Percentiles rank a stretch among this genome's conserved stretches.
phyloP scores from a whole-genome alignment of 1,140 invertebrate species.

The Lepidostoma basale region DNA sequence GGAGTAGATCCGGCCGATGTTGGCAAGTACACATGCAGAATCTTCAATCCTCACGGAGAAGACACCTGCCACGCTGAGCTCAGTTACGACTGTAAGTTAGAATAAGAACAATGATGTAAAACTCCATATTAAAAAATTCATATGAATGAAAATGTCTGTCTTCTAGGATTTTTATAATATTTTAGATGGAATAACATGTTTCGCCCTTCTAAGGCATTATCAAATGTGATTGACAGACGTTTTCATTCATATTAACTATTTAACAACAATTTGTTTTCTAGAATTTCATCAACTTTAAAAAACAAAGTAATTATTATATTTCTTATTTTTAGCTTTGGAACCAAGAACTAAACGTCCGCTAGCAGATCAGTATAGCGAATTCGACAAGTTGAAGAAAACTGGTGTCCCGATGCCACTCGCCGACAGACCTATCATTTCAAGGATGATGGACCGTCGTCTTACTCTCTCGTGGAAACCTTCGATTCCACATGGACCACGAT shows the following conservation, averaged over 20 bases:
- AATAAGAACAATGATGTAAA: too few species aligned
- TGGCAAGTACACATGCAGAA: constrained; percentile 81
- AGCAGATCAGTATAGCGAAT: constrained; percentile 82
- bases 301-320: too few species aligned
- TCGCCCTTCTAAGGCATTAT: too few species aligned
- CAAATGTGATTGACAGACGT: too few species aligned
- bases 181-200: too few species aligned
- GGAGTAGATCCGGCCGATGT: constrained; percentile 78
- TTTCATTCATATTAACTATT: too few species aligned
- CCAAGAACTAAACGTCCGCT: constrained; percentile 71
- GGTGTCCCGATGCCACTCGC: constrained; percentile 83
- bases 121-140: too few species aligned
- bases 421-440: constrained; percentile 86
- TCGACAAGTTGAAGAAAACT: constrained; percentile 80
- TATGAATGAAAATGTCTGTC: too few species aligned
- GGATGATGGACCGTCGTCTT: constrained; percentile 83
- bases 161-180: too few species aligned
- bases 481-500: constrained; percentile 76
- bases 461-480: constrained; percentile 92
- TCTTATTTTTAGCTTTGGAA: constrained; percentile 66
- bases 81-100: constrained; percentile 78
- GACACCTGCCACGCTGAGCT: constrained; percentile 82
- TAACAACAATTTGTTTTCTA: too few species aligned
- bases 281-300: neutral
- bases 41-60: constrained; percentile 83